Evolutionary conservation across 53 echinoderm and acorn worm species (phyloP).

Genomic region (Mesocentrotus franciscanus): DNA sequence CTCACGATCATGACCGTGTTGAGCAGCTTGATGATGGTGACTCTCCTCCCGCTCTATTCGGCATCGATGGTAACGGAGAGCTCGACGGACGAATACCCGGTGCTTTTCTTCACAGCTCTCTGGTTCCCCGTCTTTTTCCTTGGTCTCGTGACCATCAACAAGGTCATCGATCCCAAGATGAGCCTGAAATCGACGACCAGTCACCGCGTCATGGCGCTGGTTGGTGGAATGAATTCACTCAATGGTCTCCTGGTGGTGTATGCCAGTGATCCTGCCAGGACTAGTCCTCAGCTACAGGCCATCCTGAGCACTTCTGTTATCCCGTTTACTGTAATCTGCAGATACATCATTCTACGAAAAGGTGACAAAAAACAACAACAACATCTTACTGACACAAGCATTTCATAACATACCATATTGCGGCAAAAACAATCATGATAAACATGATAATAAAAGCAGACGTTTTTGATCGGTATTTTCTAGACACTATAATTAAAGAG

Average conservation of each 20-base stretch:
- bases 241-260: constrained; percentile 93
- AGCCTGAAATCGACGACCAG: constrained; percentile 65
- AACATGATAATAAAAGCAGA: background rate
- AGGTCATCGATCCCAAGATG: constrained; percentile 68
- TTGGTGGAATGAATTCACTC: constrained; percentile 80
- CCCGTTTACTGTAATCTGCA: constrained; percentile 86
- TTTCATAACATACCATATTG: too few species aligned
- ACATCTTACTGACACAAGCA: too few species aligned
- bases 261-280: constrained; percentile 77
- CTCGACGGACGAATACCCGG: constrained; percentile 81
- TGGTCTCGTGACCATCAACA: constrained; percentile 73
- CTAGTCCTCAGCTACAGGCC: constrained; percentile 85
- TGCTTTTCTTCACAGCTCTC: constrained; percentile 76
- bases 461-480: too few species aligned
- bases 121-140: constrained; percentile 96
- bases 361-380: constrained; percentile 59
- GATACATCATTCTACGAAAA: constrained; percentile 87
- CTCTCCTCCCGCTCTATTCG: constrained; percentile 84
- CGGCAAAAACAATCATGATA: background rate
- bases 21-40: constrained; percentile 79
- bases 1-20: constrained; percentile 82
- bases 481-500: too few species aligned
- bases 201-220: constrained; percentile 71
- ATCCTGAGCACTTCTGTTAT: constrained; percentile 86
- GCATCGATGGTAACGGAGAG: constrained; percentile 76